Conservation (phyloP, 2,113 vertebrate genomes). For the Mustela nigripes region DNA sequence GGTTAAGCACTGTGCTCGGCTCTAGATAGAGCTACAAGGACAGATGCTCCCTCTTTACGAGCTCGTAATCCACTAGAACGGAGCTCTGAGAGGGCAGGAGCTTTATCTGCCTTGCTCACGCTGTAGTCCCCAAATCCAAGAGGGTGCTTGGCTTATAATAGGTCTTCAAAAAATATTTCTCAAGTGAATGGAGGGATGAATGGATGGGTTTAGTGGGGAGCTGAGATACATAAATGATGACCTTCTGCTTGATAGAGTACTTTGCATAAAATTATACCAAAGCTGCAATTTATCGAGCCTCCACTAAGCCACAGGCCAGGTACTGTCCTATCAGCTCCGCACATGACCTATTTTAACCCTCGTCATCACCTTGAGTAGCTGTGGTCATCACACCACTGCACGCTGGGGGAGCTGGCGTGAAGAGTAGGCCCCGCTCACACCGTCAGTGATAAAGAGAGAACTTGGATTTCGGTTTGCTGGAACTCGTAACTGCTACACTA, state of each 20-base stretch:
- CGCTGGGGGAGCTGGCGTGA: rapidly evolving
- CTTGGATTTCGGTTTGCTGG: background rate
- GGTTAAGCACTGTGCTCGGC: background rate
- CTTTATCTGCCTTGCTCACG: background rate
- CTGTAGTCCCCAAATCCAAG: background rate
- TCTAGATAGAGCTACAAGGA: background rate
- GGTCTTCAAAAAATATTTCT: conserved; percentile 11
- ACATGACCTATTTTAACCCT: background rate
- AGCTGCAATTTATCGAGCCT: background rate
- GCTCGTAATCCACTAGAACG: background rate
- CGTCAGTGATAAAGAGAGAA: background rate
- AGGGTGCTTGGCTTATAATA: background rate
- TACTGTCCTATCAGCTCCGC: too few species aligned
- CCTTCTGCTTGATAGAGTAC: background rate
- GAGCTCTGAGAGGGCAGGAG: background rate
- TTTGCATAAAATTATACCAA: background rate
- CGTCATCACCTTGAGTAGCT: background rate
- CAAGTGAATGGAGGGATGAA: background rate
- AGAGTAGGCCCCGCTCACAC: background rate
- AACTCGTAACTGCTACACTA: background rate
- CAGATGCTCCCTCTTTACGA: background rate
- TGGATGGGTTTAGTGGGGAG: background rate
- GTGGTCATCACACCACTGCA: background rate
- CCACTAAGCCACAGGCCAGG: background rate
- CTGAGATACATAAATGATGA: background rate